Evolutionary conservation across 2,797 vertebrate species (phyloP), one percentile per base, ranked within the genome.

Genomic region (Sparidentex hasta): DNA sequence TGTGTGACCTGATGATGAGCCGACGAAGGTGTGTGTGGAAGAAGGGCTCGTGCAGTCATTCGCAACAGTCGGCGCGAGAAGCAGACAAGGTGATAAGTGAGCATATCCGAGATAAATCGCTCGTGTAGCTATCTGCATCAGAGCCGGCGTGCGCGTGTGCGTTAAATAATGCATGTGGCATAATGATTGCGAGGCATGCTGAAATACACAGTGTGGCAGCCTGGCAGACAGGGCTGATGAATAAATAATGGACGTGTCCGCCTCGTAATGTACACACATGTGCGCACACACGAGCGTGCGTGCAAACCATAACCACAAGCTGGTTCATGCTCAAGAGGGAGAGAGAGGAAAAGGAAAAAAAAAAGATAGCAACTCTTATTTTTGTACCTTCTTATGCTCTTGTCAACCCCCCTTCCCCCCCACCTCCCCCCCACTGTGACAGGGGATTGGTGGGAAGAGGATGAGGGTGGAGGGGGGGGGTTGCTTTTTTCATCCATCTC

Each of bases 111-210:
- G 87, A 91, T 90, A 91, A 91, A 92, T 90, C 80, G 78, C 85
- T 78, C 4, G 43, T 78, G 90, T 71, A 83, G 84, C 79, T 80
- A 86, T 93, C 83, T 90, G 82, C 90, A 89, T 90, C 82, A 84
- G 75, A 86, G 81, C 78, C 82, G 74, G 90, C 55, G 58, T 71
- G 82, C 64, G 85, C 72, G 85, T 71, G 85, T 81, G 81, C 70
- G 38, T 93, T 95, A 90, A 95, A 95, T 95, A 95, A 95, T 94
- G 85, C 91, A 94, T 94, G 88, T 80, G 81, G 84, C 90, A 87
- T 95, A 95, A 95, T 94, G 93, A 95, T 91, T 87, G 91, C 86
- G 57, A 93, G 92, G 87, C 90, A 91, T 93, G 91, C 90, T 89
- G 90, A 93, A 92, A 92, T 93, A 93, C 87, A 94, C 87, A 91